phyloP scores from a whole-genome alignment of 2,888 invertebrate species.

The Aphodius sticticus region DNA sequence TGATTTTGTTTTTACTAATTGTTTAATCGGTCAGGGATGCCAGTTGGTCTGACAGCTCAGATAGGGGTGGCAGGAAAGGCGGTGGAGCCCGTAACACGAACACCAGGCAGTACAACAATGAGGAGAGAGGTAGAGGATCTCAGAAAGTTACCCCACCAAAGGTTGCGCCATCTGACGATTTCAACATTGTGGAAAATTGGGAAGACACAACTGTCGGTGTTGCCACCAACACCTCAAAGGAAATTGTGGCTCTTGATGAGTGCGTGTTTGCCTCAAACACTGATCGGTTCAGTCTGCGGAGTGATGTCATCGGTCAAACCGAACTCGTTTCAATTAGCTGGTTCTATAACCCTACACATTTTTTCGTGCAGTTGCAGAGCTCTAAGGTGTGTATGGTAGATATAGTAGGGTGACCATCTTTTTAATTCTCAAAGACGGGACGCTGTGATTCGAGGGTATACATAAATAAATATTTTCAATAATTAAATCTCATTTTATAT shows the following conservation, averaged over 20 bases:
- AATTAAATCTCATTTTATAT: too few relatives aligned
- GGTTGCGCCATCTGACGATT: background rate
- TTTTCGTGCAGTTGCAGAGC: conserved; percentile 62
- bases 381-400: conserved; percentile 46
- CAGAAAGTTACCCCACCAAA: conserved; percentile 12
- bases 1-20: background rate
- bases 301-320: conserved; percentile 61
- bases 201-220: background rate
- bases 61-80: conserved; percentile 47
- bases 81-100: conserved; percentile 21
- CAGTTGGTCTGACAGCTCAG: conserved; percentile 53
- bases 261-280: conserved; percentile 49
- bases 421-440: too few relatives aligned
- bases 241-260: background rate
- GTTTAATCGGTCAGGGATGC: conserved; percentile 41
- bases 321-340: conserved; percentile 73
- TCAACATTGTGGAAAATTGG: conserved; percentile 21
- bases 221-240: conserved; percentile 5
- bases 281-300: conserved; percentile 43
- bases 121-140: conserved; percentile 20
- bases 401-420: too few relatives aligned
- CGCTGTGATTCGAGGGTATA: too few relatives aligned
- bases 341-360: conserved; percentile 78
- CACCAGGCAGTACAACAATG: conserved; percentile 36
- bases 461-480: too few relatives aligned